Evolutionary conservation across 2,113 vertebrate species (phyloP).

Genomic region (Semicossyphus pulcher): DNA sequence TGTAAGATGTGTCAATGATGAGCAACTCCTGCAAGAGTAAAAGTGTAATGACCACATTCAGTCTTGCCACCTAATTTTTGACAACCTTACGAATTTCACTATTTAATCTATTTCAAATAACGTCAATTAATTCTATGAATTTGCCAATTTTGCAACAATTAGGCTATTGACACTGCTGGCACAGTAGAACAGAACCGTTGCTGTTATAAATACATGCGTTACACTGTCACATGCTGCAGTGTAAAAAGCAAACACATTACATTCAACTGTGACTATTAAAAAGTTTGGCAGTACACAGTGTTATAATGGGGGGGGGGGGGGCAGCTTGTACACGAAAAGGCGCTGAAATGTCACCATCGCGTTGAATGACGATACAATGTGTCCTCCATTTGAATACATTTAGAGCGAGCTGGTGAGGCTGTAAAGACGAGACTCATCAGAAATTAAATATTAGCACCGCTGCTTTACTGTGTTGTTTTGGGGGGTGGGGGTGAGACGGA

Average conservation of each 20-base stretch:
- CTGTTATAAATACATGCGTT: neutral
- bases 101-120: no score
- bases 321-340: neutral
- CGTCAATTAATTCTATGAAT: no score
- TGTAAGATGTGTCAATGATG: no score
- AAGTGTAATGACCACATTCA: no score
- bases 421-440: slow-evolving; percentile 28
- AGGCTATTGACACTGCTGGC: neutral
- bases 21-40: no score
- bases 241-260: neutral
- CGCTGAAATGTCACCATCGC: slow-evolving; percentile 21
- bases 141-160: neutral
- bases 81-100: no score
- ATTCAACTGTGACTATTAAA: neutral
- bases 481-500: slow-evolving; percentile 35
- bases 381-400: neutral
- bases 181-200: neutral
- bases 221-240: neutral
- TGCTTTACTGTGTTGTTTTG: slow-evolving; percentile 58
- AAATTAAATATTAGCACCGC: slow-evolving; percentile 38
- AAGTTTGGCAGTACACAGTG: slow-evolving; percentile 41
- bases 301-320: neutral
- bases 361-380: slow-evolving; percentile 8
- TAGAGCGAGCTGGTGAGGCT: neutral
- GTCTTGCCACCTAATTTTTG: no score